Percentiles rank a stretch among this genome's conserved stretches.
These are phyloP conservation scores for Kryphioiulus occultus DNA, from an alignment of 2,888 invertebrate genomes.

Conservation along the genomic window DNA sequence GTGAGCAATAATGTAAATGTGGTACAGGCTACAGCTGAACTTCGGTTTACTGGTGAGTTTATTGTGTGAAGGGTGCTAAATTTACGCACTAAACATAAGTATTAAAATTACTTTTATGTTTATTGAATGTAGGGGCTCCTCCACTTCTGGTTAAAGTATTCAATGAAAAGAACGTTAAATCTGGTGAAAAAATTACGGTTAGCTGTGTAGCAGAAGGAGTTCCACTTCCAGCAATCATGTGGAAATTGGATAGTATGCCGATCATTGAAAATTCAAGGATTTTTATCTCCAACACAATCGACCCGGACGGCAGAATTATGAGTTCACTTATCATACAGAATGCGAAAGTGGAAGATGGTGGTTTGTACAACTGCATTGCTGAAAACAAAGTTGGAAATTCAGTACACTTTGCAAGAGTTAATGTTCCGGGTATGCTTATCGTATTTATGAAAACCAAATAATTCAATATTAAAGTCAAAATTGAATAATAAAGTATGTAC, in stretches of 20 bases:
- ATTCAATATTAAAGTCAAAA: too few relatives aligned
- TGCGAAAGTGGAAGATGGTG: conserved; percentile 54
- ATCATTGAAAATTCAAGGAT: neutral
- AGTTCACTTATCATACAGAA: conserved; percentile 23
- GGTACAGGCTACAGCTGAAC: conserved; percentile 77
- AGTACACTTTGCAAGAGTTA: conserved; percentile 55
- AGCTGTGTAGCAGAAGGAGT: conserved; percentile 44
- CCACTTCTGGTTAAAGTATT: conserved; percentile 43
- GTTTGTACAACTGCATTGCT: conserved; percentile 56
- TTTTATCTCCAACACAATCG: neutral
- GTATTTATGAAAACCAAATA: too few relatives aligned
- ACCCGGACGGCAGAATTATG: neutral
- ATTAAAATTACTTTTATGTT: too few relatives aligned
- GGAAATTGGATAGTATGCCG: conserved; percentile 47
- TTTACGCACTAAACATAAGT: too few relatives aligned
- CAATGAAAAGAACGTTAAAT: neutral
- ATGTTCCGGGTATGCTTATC: conserved; percentile 57
- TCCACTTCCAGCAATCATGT: conserved; percentile 45
- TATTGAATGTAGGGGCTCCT: conserved; percentile 26
- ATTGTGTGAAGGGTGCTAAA: too few relatives aligned
- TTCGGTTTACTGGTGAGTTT: conserved; percentile 66
- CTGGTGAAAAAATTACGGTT: conserved; percentile 16
- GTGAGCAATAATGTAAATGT: conserved; percentile 58
- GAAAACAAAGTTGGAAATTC: conserved; percentile 55
- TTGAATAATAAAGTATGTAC: too few relatives aligned